These are phyloP conservation scores for Choloepus hoffmanni DNA, from an alignment of 2,113 vertebrate species.

Conservation along the genomic window DNA sequence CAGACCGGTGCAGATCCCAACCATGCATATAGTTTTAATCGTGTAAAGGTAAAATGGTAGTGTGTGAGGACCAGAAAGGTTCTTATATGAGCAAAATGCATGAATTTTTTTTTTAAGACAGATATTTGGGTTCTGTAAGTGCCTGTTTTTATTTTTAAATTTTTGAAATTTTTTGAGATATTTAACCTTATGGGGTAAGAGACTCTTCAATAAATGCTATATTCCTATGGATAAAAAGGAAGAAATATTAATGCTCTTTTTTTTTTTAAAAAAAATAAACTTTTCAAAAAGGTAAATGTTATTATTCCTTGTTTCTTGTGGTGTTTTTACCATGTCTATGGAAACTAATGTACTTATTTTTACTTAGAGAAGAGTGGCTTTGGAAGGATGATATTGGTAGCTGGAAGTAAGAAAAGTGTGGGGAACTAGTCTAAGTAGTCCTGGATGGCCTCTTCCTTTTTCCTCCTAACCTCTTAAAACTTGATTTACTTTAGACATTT, in stretches of 20 bases:
- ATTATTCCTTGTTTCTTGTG: not conserved
- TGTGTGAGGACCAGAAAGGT: not conserved
- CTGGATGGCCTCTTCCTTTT: not conserved
- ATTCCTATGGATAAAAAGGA: not conserved
- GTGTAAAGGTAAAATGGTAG: not conserved
- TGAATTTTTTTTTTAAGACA: not conserved
- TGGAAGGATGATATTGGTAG: not conserved
- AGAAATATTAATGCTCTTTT: not conserved
- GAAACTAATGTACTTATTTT: not conserved
- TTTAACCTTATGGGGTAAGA: not conserved
- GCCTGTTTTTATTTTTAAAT: not conserved
- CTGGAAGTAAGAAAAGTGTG: not conserved
- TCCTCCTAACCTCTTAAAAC: not conserved
- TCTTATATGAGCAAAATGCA: not conserved
- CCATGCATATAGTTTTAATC: not conserved
- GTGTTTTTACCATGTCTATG: not conserved
- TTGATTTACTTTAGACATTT: not conserved
- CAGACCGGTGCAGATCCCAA: not conserved
- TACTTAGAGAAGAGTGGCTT: not conserved
- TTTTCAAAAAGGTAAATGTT: not conserved
- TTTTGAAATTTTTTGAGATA: not conserved
- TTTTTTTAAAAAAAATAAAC: not conserved
- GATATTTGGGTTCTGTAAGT: conserved; percentile 17
- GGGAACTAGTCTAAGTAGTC: not conserved
- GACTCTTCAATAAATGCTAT: not conserved